Base-by-base conservation (phyloP, 2,113 vertebrate genomes). In the Antechinus flavipes region DNA sequence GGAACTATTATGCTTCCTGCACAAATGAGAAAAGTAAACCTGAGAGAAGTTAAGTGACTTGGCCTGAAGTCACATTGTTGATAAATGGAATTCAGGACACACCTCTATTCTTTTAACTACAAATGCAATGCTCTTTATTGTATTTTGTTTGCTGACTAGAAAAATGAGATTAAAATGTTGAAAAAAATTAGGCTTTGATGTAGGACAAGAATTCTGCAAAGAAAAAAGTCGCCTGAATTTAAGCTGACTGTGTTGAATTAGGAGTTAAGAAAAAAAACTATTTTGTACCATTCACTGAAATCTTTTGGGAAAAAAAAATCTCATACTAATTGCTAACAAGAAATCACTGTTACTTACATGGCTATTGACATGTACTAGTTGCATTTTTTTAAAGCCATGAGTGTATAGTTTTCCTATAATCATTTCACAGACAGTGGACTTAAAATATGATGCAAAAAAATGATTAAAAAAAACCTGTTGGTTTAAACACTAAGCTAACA, bases 161-260 rank as follows among this genome's bases (percentile, higher is more conserved):
- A 84, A 5, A 84, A 84, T 84, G n/a, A 42, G 68, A 84, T 10
- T 22, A 92, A 94, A 96, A 90, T 52, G 49, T 30, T 46, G 49
- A 23, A 93, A 55, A 23, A 84, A n/a, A 50, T 19, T 90, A 0
- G 91, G 27, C 47, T 84, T 84, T 84, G 68, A 84, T 42, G 16
- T 22, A 42, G 35, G n/a, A 84, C 42, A 42, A 42, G 68, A 42
- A 84, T 42, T 2, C 19, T 84, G 6, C 19, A 42, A 84, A 84
- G n/a, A 35, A 55, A 35, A 76, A 84, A 84, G 16, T 84, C n/a
- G 2, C 6, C 42, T 8, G 5, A 84, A 42, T 84, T 84, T 84
- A 23, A 84, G n/a, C 16, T 84, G 94, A 90, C 46, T 90, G 30
- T 9, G 14, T 25, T 90, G 61, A 52, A 92, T 55, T 46, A 90